Conservation (phyloP, 2,113 vertebrate species). For the Phoxinus phoxinus region DNA sequence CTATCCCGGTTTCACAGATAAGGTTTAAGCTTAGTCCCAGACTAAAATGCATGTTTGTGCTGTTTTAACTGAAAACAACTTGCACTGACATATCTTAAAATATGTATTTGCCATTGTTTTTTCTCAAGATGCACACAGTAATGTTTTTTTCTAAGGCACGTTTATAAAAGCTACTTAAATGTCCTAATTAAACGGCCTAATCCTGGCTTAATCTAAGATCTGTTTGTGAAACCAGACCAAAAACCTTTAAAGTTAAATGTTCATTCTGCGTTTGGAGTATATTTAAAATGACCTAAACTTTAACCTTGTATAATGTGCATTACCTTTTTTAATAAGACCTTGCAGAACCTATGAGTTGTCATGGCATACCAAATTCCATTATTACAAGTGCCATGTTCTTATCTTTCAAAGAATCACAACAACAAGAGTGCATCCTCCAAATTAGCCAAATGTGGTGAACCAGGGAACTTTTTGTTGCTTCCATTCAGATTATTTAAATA, state of each 20-base stretch:
- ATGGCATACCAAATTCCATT: slow-evolving; percentile 7
- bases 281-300: background rate
- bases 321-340: background rate
- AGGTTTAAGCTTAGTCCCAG: no score
- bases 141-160: no score
- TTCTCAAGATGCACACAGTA: no score
- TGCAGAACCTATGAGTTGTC: background rate
- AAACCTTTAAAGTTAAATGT: background rate
- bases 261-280: background rate
- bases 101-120: no score
- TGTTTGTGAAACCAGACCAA: no score
- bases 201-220: no score
- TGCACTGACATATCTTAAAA: no score
- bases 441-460: slow-evolving; percentile 48
- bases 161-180: no score
- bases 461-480: slow-evolving; percentile 23
- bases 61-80: no score
- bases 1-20: no score
- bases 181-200: no score
- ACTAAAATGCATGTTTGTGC: no score
- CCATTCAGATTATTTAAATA: slow-evolving; percentile 1
- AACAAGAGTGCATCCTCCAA: slow-evolving; percentile 34
- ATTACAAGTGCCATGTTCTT: slow-evolving; percentile 31
- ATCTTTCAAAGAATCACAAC: slow-evolving; percentile 27
- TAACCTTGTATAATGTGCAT: background rate